phyloP scores from a whole-genome alignment of 2,797 vertebrate genomes.

The Calcarius lapponicus region DNA sequence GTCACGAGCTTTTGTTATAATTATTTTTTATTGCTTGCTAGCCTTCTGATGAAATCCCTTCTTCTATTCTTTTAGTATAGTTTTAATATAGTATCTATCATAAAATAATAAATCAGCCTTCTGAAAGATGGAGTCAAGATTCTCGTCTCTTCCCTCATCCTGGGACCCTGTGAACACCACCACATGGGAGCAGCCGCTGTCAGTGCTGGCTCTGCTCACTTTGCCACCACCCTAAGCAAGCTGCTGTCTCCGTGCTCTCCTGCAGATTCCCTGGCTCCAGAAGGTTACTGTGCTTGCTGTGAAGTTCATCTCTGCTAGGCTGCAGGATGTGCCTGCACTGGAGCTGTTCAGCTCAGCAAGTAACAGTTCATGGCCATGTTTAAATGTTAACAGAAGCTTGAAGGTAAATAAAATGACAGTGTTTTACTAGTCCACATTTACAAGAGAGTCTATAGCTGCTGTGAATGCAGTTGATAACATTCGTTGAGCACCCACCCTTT shows the following conservation, averaged over 20 bases:
- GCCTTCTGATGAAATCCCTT: no score
- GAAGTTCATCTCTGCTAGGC: background rate
- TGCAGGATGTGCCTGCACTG: background rate
- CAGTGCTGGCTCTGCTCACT: fast-evolving
- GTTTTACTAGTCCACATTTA: background rate
- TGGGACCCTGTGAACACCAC: no score
- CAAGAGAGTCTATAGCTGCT: background rate
- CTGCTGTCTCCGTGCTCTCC: background rate
- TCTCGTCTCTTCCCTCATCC: no score
- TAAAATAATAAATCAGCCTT: no score
- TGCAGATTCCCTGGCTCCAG: background rate
- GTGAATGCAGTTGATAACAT: background rate
- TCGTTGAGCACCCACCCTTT: background rate
- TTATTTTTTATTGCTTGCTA: no score
- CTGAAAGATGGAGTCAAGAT: no score
- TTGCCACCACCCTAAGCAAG: background rate
- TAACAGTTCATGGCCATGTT: background rate
- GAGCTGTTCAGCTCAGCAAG: background rate
- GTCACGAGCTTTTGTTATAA: no score
- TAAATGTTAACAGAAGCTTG: background rate
- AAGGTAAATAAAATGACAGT: background rate
- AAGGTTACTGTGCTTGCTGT: background rate
- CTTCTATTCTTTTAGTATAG: no score
- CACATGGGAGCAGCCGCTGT: fast-evolving
- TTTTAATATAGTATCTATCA: no score